Evolutionary conservation across 2,888 invertebrate species (phyloP).

Genomic region (Melanotus villosus): DNA sequence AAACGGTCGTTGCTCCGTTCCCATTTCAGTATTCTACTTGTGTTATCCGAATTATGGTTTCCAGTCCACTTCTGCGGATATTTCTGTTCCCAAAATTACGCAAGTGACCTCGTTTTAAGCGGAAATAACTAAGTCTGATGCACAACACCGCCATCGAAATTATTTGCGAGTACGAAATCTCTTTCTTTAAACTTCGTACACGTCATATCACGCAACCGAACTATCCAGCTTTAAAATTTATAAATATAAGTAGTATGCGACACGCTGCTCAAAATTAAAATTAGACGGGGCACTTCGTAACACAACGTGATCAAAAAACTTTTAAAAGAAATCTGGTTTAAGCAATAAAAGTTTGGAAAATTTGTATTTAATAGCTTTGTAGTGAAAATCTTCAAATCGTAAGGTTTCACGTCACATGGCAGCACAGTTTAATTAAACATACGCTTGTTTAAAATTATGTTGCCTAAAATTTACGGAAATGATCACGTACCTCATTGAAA

Average conservation of each 20-base stretch:
- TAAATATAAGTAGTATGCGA: background rate
- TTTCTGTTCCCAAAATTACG: constrained; percentile 56
- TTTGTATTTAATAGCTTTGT: too few relatives aligned
- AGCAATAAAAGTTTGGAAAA: too few relatives aligned
- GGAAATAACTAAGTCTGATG: constrained; percentile 52
- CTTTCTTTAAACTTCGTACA: background rate
- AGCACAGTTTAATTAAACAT: too few relatives aligned
- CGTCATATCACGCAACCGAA: background rate
- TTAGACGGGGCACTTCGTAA: too few relatives aligned
- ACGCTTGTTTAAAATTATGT: too few relatives aligned
- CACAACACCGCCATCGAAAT: constrained; percentile 32
- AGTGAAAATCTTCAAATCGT: too few relatives aligned
- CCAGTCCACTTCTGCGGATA: constrained; percentile 53
- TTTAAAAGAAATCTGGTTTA: too few relatives aligned
- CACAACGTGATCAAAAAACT: too few relatives aligned
- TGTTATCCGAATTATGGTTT: constrained; percentile 52
- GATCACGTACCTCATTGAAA: too few relatives aligned
- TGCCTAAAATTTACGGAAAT: too few relatives aligned
- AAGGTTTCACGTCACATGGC: too few relatives aligned
- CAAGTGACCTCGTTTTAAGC: constrained; percentile 54
- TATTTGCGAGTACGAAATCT: constrained; percentile 16
- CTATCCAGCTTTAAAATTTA: background rate
- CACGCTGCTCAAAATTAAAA: background rate
- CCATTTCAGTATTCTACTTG: constrained; percentile 46
- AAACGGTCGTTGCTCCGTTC: constrained; percentile 52